These are phyloP conservation scores for Eulacestoma nigropectus DNA, from an alignment of 2,113 vertebrate genomes.

Conservation along the genomic window DNA sequence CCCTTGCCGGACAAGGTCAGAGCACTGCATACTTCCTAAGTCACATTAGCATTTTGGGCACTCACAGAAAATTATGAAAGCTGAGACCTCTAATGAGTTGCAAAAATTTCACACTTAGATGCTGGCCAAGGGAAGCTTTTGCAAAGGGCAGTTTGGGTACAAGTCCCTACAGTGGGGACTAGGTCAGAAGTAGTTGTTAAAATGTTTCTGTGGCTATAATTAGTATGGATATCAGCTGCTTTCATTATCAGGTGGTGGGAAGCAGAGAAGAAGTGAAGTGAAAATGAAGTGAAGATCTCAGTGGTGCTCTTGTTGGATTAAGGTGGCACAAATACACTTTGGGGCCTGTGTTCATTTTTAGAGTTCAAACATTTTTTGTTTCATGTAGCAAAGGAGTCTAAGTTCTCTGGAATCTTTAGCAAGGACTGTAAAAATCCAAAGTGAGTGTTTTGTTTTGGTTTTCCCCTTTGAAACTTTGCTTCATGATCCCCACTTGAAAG, in stretches of 20 bases:
- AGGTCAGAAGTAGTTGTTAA: background rate
- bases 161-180: background rate
- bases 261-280: background rate
- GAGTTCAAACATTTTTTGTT: background rate
- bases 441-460: background rate
- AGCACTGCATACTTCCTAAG: background rate
- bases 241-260: background rate
- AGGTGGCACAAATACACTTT: background rate
- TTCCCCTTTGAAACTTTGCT: background rate
- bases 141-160: background rate
- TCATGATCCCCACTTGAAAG: background rate
- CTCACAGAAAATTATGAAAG: background rate
- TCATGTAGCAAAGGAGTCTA: background rate
- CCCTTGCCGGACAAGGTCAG: background rate
- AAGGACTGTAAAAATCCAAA: background rate
- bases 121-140: background rate
- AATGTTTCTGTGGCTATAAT: background rate
- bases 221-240: background rate
- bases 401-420: background rate
- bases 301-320: background rate
- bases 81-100: background rate
- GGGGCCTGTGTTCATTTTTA: background rate
- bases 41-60: background rate
- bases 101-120: background rate
- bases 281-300: background rate